Base-by-base conservation (phyloP, 2,888 invertebrate species). In the Nymphalis urticae region DNA sequence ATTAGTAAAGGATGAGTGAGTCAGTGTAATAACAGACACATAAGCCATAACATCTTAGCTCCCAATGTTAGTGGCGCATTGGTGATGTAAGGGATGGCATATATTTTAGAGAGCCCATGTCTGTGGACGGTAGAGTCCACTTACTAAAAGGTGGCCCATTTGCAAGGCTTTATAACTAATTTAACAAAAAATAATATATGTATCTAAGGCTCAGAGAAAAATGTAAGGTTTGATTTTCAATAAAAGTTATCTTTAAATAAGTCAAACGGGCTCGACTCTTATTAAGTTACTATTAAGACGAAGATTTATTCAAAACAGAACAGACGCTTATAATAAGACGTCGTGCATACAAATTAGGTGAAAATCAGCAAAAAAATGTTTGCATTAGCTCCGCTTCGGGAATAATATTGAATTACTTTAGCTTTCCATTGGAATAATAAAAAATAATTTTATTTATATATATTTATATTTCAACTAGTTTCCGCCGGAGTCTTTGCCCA, bases 301-400 rank as follows among this genome's bases (percentile, higher is more conserved):
- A 81, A 83, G 88, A 88, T 88, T 89, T 88, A 89, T 89, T 88
- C 85, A 86, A 89, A 88, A 85, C 83, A 88, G 85, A 80, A 85
- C 82, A 80, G 80, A 79, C 83, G 80, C 83, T 87, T 85, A 83
- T 73, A 73, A 78, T 70, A 66, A 72, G 73, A 75, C 69, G 72
- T 64, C 74, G 75, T 78, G 82, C 85, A 89, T 88, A 88, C 81
- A 83, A 88, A 88, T 88, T 83, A 86, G 74, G 71, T 62, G 64
- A 69, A 71, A 65, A 61, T 48, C 58, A 36, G 36, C n/a, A 58
- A 58, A 58, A 42, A 58, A 58, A 58, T 58, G 32, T 27, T 36
- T 58, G 36, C 36, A 58, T 19, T 56, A 36, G 16, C 17, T 17
- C 32, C 56, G 17, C 32, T 36, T 48, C n/a, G 32, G n/a, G 58